phyloP scores from a whole-genome alignment of 2,797 vertebrate species.

The Falco columbarius region DNA sequence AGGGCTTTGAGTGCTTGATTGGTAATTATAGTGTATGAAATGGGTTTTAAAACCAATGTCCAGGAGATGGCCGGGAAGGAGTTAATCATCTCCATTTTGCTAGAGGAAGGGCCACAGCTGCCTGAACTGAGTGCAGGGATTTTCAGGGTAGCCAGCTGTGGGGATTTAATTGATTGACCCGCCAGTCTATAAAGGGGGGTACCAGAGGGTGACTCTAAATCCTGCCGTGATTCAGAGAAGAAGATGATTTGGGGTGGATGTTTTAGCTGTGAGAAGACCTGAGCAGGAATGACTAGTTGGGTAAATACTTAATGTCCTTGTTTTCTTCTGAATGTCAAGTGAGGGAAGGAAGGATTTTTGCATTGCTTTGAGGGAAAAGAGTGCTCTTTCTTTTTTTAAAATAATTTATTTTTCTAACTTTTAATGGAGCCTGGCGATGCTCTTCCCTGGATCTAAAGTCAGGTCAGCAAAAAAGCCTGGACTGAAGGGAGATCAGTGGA shows the following conservation, averaged over 20 bases:
- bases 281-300: not conserved
- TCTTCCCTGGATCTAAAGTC: not conserved
- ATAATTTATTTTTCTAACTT: not conserved
- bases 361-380: not conserved
- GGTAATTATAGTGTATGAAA: not conserved
- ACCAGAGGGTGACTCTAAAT: not conserved
- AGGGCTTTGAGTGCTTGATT: not conserved
- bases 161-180: slow-evolving; percentile 60
- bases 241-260: not conserved
- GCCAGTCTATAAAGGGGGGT: not conserved
- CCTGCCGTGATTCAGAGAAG: not conserved
- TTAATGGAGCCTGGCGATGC: not conserved
- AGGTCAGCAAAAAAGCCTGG: not conserved
- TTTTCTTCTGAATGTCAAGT: not conserved
- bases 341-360: not conserved
- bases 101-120: slow-evolving; percentile 58
- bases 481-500: not conserved
- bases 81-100: slow-evolving; percentile 40
- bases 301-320: not conserved
- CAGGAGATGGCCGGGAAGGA: slow-evolving; percentile 9
- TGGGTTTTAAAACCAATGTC: not conserved
- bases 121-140: slow-evolving; percentile 31
- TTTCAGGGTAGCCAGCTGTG: slow-evolving; percentile 65
- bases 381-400: not conserved
- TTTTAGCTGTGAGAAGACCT: not conserved